These are phyloP conservation scores for Rotaria magnacalcarata DNA, from an alignment of 2,888 invertebrate species.

Conservation along the genomic window DNA sequence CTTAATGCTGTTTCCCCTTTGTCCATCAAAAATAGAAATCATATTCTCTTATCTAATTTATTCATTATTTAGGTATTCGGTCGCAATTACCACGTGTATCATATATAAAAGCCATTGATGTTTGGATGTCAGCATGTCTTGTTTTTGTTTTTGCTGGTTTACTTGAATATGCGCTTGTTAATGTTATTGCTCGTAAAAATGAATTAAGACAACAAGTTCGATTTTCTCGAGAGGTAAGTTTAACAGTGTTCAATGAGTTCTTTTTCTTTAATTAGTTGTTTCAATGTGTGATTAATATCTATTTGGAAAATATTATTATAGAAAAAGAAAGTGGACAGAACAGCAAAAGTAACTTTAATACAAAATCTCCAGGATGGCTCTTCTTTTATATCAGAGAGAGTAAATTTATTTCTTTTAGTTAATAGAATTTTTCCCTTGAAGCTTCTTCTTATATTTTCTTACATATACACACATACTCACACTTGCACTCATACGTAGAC, in stretches of 20 bases:
- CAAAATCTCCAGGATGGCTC: conserved; percentile 29
- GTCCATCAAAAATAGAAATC: neutral
- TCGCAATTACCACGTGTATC: conserved; percentile 46
- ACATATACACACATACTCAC: neutral
- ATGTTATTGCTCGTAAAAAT: conserved; percentile 45
- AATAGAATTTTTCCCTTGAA: neutral
- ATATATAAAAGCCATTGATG: conserved; percentile 47
- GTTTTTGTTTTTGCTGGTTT: conserved; percentile 46
- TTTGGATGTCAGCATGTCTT: conserved; percentile 46
- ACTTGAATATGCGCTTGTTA: conserved; percentile 46
- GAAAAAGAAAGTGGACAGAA: conserved; percentile 32
- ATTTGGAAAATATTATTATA: conserved; percentile 31
- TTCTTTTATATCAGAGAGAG: conserved; percentile 19
- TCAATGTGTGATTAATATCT: neutral
- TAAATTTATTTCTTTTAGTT: neutral
- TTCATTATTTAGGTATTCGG: conserved; percentile 40
- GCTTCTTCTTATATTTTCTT: conserved; percentile 3
- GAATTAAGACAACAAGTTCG: conserved; percentile 43
- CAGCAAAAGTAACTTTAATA: conserved; percentile 21
- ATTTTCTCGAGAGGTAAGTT: conserved; percentile 37
- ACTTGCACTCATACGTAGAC: neutral
- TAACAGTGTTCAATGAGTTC: too few species aligned
- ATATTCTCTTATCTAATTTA: neutral
- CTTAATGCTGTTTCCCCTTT: neutral
- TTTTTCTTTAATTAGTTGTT: neutral